Percentiles rank a stretch among this genome's conserved stretches.
Conservation (phyloP, 2,113 vertebrate species). For the Solenodon paradoxus region DNA sequence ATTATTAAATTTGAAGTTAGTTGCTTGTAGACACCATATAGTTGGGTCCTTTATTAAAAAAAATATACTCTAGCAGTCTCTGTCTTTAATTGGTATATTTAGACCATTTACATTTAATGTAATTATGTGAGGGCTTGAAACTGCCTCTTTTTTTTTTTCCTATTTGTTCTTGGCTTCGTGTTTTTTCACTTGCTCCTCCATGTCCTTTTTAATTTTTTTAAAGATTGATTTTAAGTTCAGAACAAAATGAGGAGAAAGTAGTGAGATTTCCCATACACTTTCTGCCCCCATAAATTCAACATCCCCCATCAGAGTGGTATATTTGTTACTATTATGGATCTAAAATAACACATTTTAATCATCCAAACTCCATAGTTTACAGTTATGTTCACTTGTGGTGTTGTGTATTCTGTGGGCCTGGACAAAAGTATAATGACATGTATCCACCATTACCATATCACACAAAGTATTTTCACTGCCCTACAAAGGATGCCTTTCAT, state of each 20-base stretch:
- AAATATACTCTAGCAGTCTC: neutral
- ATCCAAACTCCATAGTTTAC: neutral
- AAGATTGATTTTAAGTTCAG: neutral
- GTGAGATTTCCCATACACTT: neutral
- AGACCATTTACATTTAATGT: constrained; percentile 24
- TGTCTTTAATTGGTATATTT: neutral
- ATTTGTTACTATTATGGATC: neutral
- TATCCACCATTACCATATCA: no score
- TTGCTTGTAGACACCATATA: neutral
- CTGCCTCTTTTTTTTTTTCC: neutral
- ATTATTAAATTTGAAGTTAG: constrained; percentile 9
- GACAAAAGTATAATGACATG: no score
- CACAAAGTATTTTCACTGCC: no score
- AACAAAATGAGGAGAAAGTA: neutral
- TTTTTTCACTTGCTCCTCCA: neutral
- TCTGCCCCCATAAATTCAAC: neutral
- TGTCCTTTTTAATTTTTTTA: neutral
- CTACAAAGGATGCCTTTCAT: neutral
- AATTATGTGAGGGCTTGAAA: neutral
- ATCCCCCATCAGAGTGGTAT: neutral
- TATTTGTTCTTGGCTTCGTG: neutral
- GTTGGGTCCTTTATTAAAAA: neutral
- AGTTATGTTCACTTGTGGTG: neutral
- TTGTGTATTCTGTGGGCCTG: neutral
- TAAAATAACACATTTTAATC: neutral